Percentiles rank a stretch among this genome's conserved stretches.
Evolutionary conservation across 2,888 invertebrate species (phyloP).

Genomic region (Lasioglossum villosulum): DNA sequence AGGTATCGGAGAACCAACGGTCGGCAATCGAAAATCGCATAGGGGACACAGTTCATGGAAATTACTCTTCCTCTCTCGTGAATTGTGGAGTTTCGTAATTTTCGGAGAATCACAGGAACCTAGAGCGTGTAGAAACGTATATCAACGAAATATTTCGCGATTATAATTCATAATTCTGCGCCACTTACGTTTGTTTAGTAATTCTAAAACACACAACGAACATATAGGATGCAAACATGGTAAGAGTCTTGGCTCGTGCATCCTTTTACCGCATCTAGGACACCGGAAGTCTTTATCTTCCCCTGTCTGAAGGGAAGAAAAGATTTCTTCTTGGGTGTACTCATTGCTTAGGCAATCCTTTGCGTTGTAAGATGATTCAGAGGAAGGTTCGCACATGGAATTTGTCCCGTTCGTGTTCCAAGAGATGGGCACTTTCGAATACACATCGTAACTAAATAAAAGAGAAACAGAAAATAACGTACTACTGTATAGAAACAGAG

Average conservation of each 20-base stretch:
- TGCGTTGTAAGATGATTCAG: constrained; percentile 29
- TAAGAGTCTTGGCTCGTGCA: constrained; percentile 81
- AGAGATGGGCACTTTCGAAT: constrained; percentile 19
- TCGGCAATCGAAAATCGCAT: constrained; percentile 78
- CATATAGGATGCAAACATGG: constrained; percentile 81
- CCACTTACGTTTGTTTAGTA: constrained; percentile 67
- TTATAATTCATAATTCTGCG: neutral
- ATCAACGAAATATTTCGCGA: neutral
- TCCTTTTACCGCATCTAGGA: constrained; percentile 77
- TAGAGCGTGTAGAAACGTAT: constrained; percentile 7
- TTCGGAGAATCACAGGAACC: constrained; percentile 23
- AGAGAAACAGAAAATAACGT: neutral
- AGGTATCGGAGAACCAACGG: constrained; percentile 64
- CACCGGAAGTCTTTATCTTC: constrained; percentile 65
- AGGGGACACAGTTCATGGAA: constrained; percentile 76
- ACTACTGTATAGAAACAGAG: neutral
- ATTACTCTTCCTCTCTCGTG: neutral
- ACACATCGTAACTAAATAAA: constrained; percentile 44
- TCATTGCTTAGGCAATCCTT: constrained; percentile 9
- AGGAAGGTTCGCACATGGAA: constrained; percentile 31
- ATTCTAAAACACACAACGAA: constrained; percentile 76
- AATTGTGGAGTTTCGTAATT: neutral
- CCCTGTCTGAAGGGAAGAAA: constrained; percentile 2
- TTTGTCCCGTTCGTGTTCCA: constrained; percentile 17
- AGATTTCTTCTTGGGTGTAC: constrained; percentile 14